Evolutionary conservation across 2,888 invertebrate genomes (phyloP).

Genomic region (Synergus umbraculus): DNA sequence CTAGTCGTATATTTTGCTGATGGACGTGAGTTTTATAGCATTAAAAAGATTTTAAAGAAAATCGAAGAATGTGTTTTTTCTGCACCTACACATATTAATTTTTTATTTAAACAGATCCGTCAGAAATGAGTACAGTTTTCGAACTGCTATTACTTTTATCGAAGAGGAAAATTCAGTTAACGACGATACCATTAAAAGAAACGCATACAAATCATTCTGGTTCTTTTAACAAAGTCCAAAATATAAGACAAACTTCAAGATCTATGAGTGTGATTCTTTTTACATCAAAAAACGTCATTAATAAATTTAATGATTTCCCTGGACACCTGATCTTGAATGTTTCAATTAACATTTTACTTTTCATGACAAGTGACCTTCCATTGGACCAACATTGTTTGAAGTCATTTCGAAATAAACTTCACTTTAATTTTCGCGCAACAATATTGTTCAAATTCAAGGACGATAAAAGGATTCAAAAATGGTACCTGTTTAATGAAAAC

Average conservation of each 20-base stretch:
- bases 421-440: background rate
- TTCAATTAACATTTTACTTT: background rate
- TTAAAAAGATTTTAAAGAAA: too few species aligned
- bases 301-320: background rate
- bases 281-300: background rate
- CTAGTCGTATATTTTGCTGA: too few species aligned
- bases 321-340: background rate
- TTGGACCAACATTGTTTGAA: background rate
- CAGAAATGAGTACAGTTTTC: background rate
- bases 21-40: background rate
- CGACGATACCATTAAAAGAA: background rate
- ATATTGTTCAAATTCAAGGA: slow-evolving; percentile 59
- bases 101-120: background rate
- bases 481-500: slow-evolving; percentile 55
- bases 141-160: background rate
- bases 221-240: background rate
- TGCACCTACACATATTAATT: background rate
- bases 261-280: background rate
- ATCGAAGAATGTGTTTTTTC: background rate
- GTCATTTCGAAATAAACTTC: background rate
- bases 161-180: background rate
- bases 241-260: background rate
- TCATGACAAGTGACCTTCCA: background rate
- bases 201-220: background rate
- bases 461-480: slow-evolving; percentile 54